phyloP scores from a whole-genome alignment of 2,113 vertebrate genomes.

The Stegostoma tigrinum region DNA sequence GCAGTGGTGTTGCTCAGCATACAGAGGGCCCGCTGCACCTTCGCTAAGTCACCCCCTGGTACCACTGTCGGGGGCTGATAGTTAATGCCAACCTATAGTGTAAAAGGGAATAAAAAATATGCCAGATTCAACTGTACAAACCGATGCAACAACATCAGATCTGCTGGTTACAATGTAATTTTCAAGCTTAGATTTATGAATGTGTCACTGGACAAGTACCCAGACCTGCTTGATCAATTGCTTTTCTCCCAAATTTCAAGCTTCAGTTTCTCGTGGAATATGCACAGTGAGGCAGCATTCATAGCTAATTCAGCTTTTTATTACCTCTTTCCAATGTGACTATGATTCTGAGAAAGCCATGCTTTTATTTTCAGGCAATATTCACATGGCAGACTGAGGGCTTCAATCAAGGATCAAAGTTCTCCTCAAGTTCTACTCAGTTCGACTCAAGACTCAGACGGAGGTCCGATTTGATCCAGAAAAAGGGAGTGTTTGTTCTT shows the following conservation, averaged over 20 bases:
- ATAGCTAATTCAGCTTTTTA: not conserved
- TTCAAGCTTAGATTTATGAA: not conserved
- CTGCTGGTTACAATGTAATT: not conserved
- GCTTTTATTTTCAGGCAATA: not conserved
- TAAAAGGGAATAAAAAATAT: not conserved
- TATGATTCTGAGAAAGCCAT: not conserved
- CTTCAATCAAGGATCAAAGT: not conserved
- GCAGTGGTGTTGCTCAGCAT: conserved; percentile 37
- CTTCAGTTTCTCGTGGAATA: not conserved
- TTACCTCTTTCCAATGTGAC: not conserved
- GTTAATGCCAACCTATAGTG: conserved; percentile 30
- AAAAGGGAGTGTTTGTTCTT: too few species aligned
- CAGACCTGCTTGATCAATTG: not conserved
- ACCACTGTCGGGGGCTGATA: conserved; percentile 34
- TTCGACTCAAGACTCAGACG: not conserved
- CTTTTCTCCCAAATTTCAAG: not conserved
- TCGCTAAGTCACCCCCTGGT: conserved; percentile 34
- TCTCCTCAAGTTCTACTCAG: too few species aligned
- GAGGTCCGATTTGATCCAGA: not conserved
- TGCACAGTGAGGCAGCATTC: not conserved
- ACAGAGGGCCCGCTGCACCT: conserved; percentile 33
- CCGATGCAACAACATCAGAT: not conserved
- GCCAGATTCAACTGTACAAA: not conserved
- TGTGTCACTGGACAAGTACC: not conserved
- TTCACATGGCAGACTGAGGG: not conserved